A percentile compares a stretch with the other conserved stretches of the same genome.
phyloP scores from a whole-genome alignment of 2,797 vertebrate genomes.

The Thamnophis elegans region DNA sequence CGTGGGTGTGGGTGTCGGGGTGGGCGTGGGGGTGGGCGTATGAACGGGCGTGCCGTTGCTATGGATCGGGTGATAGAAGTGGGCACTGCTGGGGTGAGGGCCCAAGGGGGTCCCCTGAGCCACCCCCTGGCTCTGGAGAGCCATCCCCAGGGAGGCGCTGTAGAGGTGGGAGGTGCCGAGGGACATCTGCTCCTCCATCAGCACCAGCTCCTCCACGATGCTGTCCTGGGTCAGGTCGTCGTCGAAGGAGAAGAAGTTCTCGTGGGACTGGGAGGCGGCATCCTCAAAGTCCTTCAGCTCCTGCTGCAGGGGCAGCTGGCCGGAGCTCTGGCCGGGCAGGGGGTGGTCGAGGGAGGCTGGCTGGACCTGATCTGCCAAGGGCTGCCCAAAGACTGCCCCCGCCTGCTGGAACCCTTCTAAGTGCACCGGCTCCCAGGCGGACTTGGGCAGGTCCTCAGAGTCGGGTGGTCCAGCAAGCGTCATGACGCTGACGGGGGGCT shows the following conservation, averaged over 20 bases:
- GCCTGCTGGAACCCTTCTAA: slow-evolving; percentile 71
- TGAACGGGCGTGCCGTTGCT: slow-evolving; percentile 83
- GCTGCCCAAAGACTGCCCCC: slow-evolving; percentile 67
- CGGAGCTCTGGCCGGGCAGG: slow-evolving; percentile 77
- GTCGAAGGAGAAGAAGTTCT: slow-evolving; percentile 92
- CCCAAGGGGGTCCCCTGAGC: slow-evolving; percentile 73
- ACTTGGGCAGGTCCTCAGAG: slow-evolving; percentile 80
- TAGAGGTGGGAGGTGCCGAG: slow-evolving; percentile 86
- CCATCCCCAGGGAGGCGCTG: slow-evolving; percentile 78
- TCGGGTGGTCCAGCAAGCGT: slow-evolving; percentile 69
- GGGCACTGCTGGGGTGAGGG: slow-evolving; percentile 72
- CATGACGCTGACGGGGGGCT: slow-evolving; percentile 69
- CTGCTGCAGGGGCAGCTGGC: slow-evolving; percentile 80
- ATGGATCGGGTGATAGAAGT: slow-evolving; percentile 84
- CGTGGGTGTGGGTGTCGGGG: slow-evolving; percentile 88
- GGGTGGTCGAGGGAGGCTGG: slow-evolving; percentile 71
- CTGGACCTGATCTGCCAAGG: slow-evolving; percentile 69
- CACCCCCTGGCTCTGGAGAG: slow-evolving; percentile 78
- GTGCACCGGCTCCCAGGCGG: slow-evolving; percentile 73
- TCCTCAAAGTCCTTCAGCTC: slow-evolving; percentile 87
- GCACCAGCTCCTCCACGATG: slow-evolving; percentile 97
- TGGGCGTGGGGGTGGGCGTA: slow-evolving; percentile 81
- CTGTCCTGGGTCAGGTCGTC: slow-evolving; percentile 98
- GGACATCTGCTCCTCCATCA: slow-evolving; percentile 99
- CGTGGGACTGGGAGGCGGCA: slow-evolving; percentile 83